These are phyloP conservation scores for Arnoldichthys spilopterus DNA, from an alignment of 2,797 vertebrate species.

Conservation along the genomic window DNA sequence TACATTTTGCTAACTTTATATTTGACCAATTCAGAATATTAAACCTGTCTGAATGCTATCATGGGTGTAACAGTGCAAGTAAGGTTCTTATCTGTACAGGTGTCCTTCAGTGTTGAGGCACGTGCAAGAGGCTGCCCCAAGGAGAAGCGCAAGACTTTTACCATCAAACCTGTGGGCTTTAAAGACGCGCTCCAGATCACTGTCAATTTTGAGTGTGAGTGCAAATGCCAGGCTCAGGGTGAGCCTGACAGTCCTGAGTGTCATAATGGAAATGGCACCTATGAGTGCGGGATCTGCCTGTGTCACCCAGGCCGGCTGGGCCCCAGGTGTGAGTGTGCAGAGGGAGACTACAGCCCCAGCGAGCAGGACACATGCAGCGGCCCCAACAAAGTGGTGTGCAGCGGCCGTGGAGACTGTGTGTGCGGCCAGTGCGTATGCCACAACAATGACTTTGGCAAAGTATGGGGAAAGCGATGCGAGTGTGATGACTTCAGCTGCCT, in stretches of 20 bases:
- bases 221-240: slow-evolving; percentile 82
- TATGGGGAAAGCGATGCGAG: slow-evolving; percentile 94
- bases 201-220: slow-evolving; percentile 88
- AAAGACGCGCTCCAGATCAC: slow-evolving; percentile 88
- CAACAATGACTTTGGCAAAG: slow-evolving; percentile 91
- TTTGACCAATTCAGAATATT: too few relatives aligned
- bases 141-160: slow-evolving; percentile 86
- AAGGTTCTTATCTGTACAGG: slow-evolving; percentile 77
- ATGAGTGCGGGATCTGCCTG: slow-evolving; percentile 91
- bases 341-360: slow-evolving; percentile 85
- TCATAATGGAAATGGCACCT: slow-evolving; percentile 88
- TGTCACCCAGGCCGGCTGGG: slow-evolving; percentile 90
- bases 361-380: slow-evolving; percentile 91
- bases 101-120: slow-evolving; percentile 94
- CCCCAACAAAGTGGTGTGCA: slow-evolving; percentile 81
- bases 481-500: slow-evolving; percentile 98
- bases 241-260: slow-evolving; percentile 81
- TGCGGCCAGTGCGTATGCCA: slow-evolving; percentile 97
- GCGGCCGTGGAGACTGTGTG: slow-evolving; percentile 90
- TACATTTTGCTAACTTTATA: too few relatives aligned
- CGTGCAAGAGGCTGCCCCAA: slow-evolving; percentile 89
- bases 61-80: too few relatives aligned
- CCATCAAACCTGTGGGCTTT: slow-evolving; percentile 96
- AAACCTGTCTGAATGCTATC: too few relatives aligned
- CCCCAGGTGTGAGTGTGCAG: slow-evolving; percentile 91